Conservation (phyloP, 2,797 vertebrate species). For the Rhinichthys osculus region DNA sequence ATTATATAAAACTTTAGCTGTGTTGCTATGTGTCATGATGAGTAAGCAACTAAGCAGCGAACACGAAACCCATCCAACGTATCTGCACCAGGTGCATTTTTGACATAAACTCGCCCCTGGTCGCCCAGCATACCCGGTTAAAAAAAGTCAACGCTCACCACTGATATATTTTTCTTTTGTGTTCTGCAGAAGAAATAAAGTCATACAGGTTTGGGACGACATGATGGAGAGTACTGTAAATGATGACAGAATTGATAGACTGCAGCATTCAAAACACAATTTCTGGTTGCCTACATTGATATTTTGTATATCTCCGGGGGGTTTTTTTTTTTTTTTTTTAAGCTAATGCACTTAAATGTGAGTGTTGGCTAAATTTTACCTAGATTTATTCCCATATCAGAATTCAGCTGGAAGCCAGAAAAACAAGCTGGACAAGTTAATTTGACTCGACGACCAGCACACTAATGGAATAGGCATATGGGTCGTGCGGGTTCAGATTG, state of each 20-base stretch:
- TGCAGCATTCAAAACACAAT: neutral
- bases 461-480: slow-evolving; percentile 27
- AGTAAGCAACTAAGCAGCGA: too few species aligned
- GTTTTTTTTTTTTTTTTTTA: neutral
- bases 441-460: slow-evolving; percentile 13
- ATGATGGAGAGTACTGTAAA: neutral
- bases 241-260: neutral
- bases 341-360: neutral
- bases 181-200: neutral
- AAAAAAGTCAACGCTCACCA: too few species aligned
- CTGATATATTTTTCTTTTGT: too few species aligned
- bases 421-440: slow-evolving; percentile 27
- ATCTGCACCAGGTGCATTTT: too few species aligned
- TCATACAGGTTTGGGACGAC: neutral
- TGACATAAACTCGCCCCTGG: too few species aligned
- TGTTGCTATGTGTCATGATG: too few species aligned
- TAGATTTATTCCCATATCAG: slow-evolving; percentile 4
- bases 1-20: too few species aligned
- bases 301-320: neutral
- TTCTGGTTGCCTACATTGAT: neutral
- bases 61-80: too few species aligned
- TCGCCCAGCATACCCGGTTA: too few species aligned
- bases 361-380: neutral
- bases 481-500: slow-evolving; percentile 14
- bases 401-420: slow-evolving; percentile 2